phyloP scores from a whole-genome alignment of 2,797 vertebrate species.

The Pangasius larnaudii region DNA sequence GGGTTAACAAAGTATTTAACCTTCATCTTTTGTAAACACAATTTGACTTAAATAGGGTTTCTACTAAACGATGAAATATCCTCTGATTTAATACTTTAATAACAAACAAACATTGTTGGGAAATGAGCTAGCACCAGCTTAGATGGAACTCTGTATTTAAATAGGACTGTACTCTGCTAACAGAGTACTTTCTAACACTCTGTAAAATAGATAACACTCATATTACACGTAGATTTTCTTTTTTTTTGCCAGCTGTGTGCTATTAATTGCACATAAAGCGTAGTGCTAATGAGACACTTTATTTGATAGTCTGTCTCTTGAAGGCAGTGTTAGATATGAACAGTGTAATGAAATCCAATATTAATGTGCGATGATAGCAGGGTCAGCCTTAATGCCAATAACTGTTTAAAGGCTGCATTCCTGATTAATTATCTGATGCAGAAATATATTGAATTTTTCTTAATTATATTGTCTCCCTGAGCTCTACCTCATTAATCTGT shows the following conservation, averaged over 20 bases:
- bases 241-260: slow-evolving; percentile 4
- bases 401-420: slow-evolving; percentile 44
- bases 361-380: slow-evolving; percentile 51
- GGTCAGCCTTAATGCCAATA: slow-evolving; percentile 47
- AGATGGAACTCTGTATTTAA: neutral
- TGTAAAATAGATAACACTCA: neutral
- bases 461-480: slow-evolving; percentile 54
- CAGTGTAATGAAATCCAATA: slow-evolving; percentile 34
- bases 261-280: neutral
- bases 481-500: slow-evolving; percentile 58
- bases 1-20: neutral
- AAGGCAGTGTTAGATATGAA: slow-evolving; percentile 18
- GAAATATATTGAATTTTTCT: slow-evolving; percentile 57
- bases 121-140: neutral
- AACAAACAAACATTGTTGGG: neutral
- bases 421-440: slow-evolving; percentile 60
- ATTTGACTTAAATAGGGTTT: slow-evolving; percentile 16
- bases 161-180: neutral
- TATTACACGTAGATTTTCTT: neutral
- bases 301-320: slow-evolving; percentile 30
- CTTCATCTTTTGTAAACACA: neutral
- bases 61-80: neutral
- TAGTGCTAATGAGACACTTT: slow-evolving; percentile 23
- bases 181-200: neutral
- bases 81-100: neutral